These are phyloP conservation scores for Triplophysa rosa DNA, from an alignment of 2,113 vertebrate genomes.

Conservation along the genomic window DNA sequence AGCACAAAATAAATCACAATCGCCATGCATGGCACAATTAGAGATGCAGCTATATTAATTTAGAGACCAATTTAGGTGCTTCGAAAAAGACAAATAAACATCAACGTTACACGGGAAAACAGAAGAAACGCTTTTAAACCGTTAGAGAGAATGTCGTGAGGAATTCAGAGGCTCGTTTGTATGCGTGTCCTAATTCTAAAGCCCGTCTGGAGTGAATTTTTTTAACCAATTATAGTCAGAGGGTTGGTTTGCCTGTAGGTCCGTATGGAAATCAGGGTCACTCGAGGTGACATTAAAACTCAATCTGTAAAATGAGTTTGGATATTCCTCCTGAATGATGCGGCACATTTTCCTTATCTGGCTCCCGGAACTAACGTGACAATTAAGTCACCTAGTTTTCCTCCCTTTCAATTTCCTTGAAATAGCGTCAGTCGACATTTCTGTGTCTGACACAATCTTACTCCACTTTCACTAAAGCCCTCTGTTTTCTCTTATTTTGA, in stretches of 20 bases:
- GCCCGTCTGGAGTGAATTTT: constrained; percentile 55
- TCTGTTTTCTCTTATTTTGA: background rate
- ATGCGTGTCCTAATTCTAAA: constrained; percentile 66
- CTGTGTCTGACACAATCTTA: background rate
- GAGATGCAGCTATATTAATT: constrained; percentile 12
- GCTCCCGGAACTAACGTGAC: background rate
- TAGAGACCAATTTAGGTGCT: background rate
- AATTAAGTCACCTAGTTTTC: constrained; percentile 19
- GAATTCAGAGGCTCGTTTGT: constrained; percentile 63
- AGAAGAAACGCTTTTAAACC: constrained; percentile 51
- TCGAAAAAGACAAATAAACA: constrained; percentile 24
- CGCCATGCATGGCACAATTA: constrained; percentile 10
- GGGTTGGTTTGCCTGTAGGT: constrained; percentile 56
- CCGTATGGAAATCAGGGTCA: constrained; percentile 69
- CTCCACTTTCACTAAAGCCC: background rate
- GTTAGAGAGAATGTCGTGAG: constrained; percentile 55
- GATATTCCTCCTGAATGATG: constrained; percentile 51
- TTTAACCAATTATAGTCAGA: constrained; percentile 59
- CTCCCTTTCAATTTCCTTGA: background rate
- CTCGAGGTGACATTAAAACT: constrained; percentile 58
- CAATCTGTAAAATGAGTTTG: constrained; percentile 57
- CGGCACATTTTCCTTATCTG: constrained; percentile 10
- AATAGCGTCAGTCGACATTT: constrained; percentile 7
- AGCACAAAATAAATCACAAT: background rate
- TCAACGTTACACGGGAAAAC: constrained; percentile 52